Conservation (phyloP, 2,888 invertebrate genomes). For the Belgica antarctica region DNA sequence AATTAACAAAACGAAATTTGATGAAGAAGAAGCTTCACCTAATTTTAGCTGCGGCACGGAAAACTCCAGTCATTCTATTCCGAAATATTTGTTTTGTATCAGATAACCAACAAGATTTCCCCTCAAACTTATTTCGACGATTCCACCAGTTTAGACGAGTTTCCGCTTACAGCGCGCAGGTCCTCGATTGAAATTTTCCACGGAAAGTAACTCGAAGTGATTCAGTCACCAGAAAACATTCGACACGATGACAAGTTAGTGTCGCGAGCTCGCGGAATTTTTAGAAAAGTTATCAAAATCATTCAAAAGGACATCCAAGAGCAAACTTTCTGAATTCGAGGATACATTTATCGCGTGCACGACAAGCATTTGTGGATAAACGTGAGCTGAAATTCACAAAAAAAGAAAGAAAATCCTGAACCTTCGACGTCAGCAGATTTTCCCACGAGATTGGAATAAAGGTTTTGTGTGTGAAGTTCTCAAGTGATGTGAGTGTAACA, state of each 20-base stretch:
- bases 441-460: conserved; percentile 1
- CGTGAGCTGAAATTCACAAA: no score
- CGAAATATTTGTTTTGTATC: conserved; percentile 39
- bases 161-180: conserved; percentile 24
- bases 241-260: conserved; percentile 29
- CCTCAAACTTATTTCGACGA: conserved; percentile 17
- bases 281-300: not conserved
- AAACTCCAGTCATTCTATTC: conserved; percentile 28
- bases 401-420: no score
- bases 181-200: conserved; percentile 26
- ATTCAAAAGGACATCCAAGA: not conserved
- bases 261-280: conserved; percentile 21
- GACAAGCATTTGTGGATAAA: not conserved
- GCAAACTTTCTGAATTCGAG: not conserved
- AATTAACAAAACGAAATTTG: conserved; percentile 10
- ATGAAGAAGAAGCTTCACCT: conserved; percentile 30
- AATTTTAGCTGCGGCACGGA: conserved; percentile 20
- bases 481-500: not conserved
- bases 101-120: conserved; percentile 28
- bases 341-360: not conserved
- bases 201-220: conserved; percentile 40
- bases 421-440: not conserved
- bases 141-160: conserved; percentile 27
- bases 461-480: not conserved
- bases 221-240: conserved; percentile 35